A percentile compares a stretch with the other conserved stretches of the same genome.
Evolutionary conservation across 2,888 invertebrate species (phyloP).

Genomic region (Coleophora deauratella): DNA sequence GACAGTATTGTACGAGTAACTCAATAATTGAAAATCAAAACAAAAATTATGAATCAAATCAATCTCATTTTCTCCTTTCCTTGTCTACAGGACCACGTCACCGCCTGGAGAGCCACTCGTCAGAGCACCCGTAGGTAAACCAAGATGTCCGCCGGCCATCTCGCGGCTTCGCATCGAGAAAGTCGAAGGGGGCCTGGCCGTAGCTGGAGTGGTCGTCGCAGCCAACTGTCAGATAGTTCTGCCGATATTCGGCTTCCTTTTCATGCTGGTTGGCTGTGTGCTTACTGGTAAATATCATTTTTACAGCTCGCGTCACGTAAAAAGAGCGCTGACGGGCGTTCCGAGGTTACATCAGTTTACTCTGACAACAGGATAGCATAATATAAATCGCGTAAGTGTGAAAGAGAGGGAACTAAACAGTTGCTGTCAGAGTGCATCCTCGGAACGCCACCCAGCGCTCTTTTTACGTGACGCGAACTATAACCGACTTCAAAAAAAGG

Average conservation of each 20-base stretch:
- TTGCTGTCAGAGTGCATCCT: no score
- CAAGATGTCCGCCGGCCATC: conserved; percentile 78
- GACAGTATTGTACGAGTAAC: no score
- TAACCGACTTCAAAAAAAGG: no score
- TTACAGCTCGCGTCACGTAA: no score
- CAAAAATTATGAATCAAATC: neutral
- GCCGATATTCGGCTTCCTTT: conserved; percentile 84
- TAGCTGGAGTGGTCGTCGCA: conserved; percentile 83
- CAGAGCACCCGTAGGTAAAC: conserved; percentile 67
- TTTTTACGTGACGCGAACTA: no score
- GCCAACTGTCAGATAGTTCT: conserved; percentile 85
- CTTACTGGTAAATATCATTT: conserved; percentile 75
- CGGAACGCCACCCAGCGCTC: no score
- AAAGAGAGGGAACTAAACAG: no score
- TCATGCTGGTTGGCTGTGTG: conserved; percentile 83
- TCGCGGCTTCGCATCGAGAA: conserved; percentile 82
- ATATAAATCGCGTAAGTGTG: no score
- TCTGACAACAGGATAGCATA: no score
- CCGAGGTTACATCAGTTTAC: no score
- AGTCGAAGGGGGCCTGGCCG: conserved; percentile 83
- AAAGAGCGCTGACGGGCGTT: no score
- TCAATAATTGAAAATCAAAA: no score
- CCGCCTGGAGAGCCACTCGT: conserved; percentile 75
- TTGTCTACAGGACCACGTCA: conserved; percentile 55
- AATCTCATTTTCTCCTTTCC: conserved; percentile 3